phyloP scores from a whole-genome alignment of 1,140 invertebrate genomes.

The Gonatopus flavifemur region DNA sequence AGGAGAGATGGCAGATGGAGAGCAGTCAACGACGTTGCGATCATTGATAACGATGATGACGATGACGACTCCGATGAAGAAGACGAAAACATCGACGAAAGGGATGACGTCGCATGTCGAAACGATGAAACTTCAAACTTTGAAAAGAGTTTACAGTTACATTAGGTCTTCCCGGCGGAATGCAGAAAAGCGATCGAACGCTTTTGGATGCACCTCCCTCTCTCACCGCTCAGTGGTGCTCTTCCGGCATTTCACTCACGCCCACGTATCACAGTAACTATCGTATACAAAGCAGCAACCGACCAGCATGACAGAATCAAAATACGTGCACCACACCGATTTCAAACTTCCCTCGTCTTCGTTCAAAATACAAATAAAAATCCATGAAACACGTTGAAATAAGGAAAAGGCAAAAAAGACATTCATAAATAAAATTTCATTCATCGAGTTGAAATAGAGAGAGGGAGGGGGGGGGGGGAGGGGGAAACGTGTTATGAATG shows the following conservation, averaged over 20 bases:
- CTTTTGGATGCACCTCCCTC: conserved; percentile 19
- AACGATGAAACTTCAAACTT: conserved; percentile 5
- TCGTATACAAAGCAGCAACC: too few species aligned
- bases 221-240: conserved; percentile 18
- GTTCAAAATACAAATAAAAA: too few species aligned
- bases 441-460: too few species aligned
- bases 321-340: too few species aligned
- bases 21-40: not conserved
- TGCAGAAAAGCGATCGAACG: conserved; percentile 26
- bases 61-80: conserved; percentile 9
- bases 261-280: too few species aligned
- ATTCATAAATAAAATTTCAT: too few species aligned
- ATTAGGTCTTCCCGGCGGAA: conserved; percentile 24
- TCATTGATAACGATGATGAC: not conserved
- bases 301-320: too few species aligned
- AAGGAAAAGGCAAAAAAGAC: too few species aligned
- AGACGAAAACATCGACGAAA: conserved; percentile 6
- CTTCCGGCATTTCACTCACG: conserved; percentile 7
- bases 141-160: too few species aligned
- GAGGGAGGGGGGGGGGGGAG: not conserved
- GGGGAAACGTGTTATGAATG: not conserved
- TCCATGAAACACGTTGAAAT: too few species aligned
- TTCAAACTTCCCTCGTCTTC: too few species aligned
- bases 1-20: conserved; percentile 9
- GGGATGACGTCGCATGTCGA: conserved; percentile 11